Conservation (phyloP, 30 jellyfish, hydroid and myxozoan genomes). For the Aurelia aurita complex sp. Pacific region DNA sequence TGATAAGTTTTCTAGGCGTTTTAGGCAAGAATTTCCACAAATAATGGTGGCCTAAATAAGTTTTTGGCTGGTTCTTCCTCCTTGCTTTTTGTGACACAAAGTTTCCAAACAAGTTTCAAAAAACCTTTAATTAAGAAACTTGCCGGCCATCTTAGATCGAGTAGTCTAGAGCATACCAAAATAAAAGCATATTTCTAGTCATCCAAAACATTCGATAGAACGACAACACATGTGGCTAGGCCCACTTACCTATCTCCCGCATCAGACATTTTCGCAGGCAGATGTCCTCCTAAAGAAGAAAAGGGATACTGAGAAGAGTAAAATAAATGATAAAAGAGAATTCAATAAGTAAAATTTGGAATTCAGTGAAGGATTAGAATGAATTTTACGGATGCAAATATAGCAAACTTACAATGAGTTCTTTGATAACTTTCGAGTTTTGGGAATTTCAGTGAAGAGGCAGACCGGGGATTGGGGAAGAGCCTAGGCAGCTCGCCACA, state of each 20-base stretch:
- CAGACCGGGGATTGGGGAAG: slow-evolving; percentile 17
- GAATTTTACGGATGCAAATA: neutral
- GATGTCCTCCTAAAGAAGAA: slow-evolving; percentile 87
- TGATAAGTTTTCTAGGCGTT: too few relatives aligned
- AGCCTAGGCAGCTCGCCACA: too few relatives aligned
- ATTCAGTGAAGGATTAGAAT: neutral
- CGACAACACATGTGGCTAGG: slow-evolving; percentile 25
- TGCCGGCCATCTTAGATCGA: too few relatives aligned
- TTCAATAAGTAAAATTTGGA: neutral
- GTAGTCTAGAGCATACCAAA: too few relatives aligned
- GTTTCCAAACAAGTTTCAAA: too few relatives aligned
- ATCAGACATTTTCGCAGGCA: slow-evolving; percentile 93
- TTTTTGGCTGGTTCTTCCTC: too few relatives aligned
- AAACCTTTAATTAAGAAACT: too few relatives aligned
- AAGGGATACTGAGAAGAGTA: neutral
- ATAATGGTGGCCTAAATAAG: too few relatives aligned
- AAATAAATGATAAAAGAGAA: neutral
- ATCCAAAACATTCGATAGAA: too few relatives aligned
- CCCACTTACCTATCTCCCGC: slow-evolving; percentile 96
- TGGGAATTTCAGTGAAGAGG: slow-evolving; percentile 13
- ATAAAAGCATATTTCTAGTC: too few relatives aligned
- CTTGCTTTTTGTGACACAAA: too few relatives aligned
- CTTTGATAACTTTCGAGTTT: neutral
- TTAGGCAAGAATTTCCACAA: too few relatives aligned
- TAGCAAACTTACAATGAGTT: slow-evolving; percentile 30